Conservation (phyloP, 2,888 invertebrate species). For the Syrphus vitripennis region DNA sequence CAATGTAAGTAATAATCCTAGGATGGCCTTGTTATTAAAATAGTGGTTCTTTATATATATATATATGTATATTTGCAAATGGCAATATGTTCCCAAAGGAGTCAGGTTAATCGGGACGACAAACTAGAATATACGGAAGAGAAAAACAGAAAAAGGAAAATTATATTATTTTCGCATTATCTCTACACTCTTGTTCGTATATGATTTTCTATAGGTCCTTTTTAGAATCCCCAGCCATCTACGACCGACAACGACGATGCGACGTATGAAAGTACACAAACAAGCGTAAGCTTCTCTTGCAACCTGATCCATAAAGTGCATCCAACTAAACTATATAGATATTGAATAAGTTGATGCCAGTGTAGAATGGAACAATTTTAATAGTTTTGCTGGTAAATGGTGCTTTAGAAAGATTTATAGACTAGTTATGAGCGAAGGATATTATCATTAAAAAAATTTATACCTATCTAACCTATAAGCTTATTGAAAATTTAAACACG, state of each 20-base stretch:
- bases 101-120: conserved; percentile 44
- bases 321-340: not conserved
- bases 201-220: not conserved
- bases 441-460: conserved; percentile 46
- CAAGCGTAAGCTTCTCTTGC: conserved; percentile 54
- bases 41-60: not conserved
- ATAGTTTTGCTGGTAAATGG: conserved; percentile 56
- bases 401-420: conserved; percentile 57
- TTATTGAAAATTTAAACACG: conserved; percentile 47
- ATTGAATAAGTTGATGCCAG: not conserved
- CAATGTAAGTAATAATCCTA: conserved; percentile 3
- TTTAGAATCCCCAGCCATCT: conserved; percentile 1
- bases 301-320: conserved; percentile 10
- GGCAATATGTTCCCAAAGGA: conserved; percentile 24
- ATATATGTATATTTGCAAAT: not conserved
- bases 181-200: not conserved
- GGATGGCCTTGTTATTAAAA: conserved; percentile 22
- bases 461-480: not conserved
- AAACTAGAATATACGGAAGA: conserved; percentile 15
- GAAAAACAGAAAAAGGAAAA: conserved; percentile 8
- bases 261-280: conserved; percentile 19
- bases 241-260: too few species aligned
- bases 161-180: conserved; percentile 50
- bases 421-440: conserved; percentile 62
- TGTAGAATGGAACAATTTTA: conserved; percentile 24